A percentile compares a stretch with the other conserved stretches of the same genome.
phyloP scores from a whole-genome alignment of 1,140 invertebrate genomes.

The Harlomillsia oculata region DNA sequence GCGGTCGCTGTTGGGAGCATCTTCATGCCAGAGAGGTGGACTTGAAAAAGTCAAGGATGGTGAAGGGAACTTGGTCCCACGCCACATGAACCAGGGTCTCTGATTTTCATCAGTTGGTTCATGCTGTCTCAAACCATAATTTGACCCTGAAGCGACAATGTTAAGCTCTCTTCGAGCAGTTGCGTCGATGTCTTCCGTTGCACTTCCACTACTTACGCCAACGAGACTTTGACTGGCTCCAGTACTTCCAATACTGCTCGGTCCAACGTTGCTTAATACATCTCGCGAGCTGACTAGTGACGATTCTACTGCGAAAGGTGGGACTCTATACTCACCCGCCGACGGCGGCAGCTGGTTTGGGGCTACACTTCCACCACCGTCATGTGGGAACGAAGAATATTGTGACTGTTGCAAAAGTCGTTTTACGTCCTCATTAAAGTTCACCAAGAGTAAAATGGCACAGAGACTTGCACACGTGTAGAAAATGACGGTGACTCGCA shows the following conservation, averaged over 20 bases:
- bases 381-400: constrained; percentile 5
- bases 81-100: constrained; percentile 33
- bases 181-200: not conserved
- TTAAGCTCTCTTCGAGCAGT: not conserved
- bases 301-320: too few relatives aligned
- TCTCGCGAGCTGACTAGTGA: constrained; percentile 6
- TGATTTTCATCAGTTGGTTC: constrained; percentile 3
- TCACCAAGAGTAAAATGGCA: constrained; percentile 30
- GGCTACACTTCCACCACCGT: not conserved
- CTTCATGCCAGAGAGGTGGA: constrained; percentile 52
- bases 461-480: constrained; percentile 32
- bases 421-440: constrained; percentile 34
- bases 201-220: not conserved
- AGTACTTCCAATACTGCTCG: not conserved
- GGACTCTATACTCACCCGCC: too few relatives aligned
- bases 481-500: constrained; percentile 29
- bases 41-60: constrained; percentile 34
- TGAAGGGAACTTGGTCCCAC: constrained; percentile 18
- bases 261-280: not conserved
- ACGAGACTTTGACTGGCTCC: not conserved
- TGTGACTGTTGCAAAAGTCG: constrained; percentile 25
- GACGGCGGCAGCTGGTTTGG: not conserved
- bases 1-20: constrained; percentile 50
- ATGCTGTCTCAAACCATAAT: not conserved
- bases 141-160: not conserved